phyloP scores from a whole-genome alignment of 2,888 invertebrate species.

The Oscheius sp. region DNA sequence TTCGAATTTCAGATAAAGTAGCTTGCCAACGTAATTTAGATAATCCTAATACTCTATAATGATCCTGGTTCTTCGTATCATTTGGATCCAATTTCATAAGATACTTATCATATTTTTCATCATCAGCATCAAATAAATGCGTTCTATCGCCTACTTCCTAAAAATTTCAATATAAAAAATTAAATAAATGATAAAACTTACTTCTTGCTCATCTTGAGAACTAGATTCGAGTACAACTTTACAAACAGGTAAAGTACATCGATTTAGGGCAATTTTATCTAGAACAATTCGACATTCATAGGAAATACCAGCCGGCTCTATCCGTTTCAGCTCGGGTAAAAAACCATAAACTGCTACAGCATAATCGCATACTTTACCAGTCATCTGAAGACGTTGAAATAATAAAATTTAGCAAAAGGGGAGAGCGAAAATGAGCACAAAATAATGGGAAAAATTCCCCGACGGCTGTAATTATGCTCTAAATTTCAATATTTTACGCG shows the following conservation, averaged over 20 bases:
- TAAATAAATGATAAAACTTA: slow-evolving; percentile 20
- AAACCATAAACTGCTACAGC: slow-evolving; percentile 38
- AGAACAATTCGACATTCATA: slow-evolving; percentile 29
- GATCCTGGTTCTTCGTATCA: slow-evolving; percentile 81
- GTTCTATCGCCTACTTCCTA: slow-evolving; percentile 30
- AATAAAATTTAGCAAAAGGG: background rate
- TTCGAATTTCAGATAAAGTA: slow-evolving; percentile 90
- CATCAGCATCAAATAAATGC: slow-evolving; percentile 66
- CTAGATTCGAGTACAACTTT: slow-evolving; percentile 29
- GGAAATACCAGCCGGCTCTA: slow-evolving; percentile 33
- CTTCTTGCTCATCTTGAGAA: slow-evolving; percentile 32
- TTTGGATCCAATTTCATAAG: slow-evolving; percentile 63
- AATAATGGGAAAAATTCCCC: background rate
- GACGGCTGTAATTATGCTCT: background rate
- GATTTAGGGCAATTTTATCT: slow-evolving; percentile 55
- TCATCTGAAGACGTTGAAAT: slow-evolving; percentile 21
- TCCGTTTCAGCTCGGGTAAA: slow-evolving; percentile 1
- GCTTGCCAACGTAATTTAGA: slow-evolving; percentile 86
- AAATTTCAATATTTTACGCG: background rate
- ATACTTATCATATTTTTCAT: slow-evolving; percentile 67
- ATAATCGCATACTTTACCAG: slow-evolving; percentile 17
- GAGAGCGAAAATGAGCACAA: background rate
- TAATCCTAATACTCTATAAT: slow-evolving; percentile 93
- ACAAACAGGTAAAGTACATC: slow-evolving; percentile 60
- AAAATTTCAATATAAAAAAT: slow-evolving; percentile 11